phyloP scores from a whole-genome alignment of 2,888 invertebrate species.

The Helobdella robusta region DNA sequence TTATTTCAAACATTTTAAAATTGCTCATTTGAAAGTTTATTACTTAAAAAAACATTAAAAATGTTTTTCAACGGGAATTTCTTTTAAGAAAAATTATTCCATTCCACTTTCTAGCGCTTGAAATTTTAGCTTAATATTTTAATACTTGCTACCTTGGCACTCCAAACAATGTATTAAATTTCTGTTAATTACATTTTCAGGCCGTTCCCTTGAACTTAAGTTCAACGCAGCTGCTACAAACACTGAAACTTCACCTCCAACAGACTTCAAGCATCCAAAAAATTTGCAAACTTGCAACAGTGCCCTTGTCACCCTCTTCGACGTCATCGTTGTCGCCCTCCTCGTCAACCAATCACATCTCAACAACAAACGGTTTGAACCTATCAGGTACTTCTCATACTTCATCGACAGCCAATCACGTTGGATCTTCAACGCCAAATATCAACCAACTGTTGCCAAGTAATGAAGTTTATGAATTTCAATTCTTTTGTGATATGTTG shows the following conservation, averaged over 20 bases:
- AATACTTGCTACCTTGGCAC: no score
- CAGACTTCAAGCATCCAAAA: slow-evolving; percentile 13
- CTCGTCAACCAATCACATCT: not conserved
- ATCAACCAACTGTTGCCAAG: slow-evolving; percentile 37
- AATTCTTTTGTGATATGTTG: no score
- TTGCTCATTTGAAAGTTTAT: no score
- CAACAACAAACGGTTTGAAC: not conserved
- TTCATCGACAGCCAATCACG: slow-evolving; percentile 13
- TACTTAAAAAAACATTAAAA: no score
- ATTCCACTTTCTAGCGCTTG: no score
- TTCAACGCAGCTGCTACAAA: slow-evolving; percentile 16
- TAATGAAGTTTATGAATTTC: no score
- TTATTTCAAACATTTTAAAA: no score
- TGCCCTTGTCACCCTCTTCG: slow-evolving; percentile 10
- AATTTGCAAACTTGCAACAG: slow-evolving; percentile 12
- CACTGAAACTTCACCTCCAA: slow-evolving; percentile 22
- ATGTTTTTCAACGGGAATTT: no score
- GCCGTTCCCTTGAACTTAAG: slow-evolving; percentile 8
- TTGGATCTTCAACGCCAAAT: slow-evolving; percentile 31
- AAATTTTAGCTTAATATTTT: no score
- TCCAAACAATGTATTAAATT: no score
- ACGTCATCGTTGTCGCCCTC: slow-evolving; percentile 11
- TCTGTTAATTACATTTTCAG: no score
- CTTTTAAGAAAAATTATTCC: no score
- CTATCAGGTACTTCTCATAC: not conserved